Conservation (phyloP, 1,140 invertebrate species). For the Cyrtorhinus lividipennis region DNA sequence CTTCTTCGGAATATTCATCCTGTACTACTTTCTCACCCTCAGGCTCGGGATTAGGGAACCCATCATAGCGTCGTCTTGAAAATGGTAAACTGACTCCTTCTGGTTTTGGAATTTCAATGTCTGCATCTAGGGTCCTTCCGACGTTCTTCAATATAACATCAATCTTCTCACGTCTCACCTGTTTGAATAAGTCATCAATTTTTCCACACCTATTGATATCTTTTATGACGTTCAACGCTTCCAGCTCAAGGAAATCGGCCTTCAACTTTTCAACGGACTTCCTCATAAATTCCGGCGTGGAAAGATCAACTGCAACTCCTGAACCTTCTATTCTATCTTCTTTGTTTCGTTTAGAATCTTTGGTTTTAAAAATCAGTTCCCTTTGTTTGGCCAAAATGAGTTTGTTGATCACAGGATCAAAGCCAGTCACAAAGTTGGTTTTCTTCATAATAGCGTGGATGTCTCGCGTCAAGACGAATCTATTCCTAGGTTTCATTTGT, state of each 20-base stretch:
- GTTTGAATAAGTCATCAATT: not conserved
- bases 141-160: not conserved
- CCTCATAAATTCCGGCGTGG: not conserved
- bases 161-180: not conserved
- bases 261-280: not conserved
- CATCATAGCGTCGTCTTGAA: not conserved
- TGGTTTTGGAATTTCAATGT: not conserved
- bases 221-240: not conserved
- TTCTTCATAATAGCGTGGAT: not conserved
- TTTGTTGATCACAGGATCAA: not conserved
- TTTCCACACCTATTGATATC: not conserved
- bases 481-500: not conserved
- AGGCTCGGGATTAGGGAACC: not conserved
- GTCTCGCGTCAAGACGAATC: not conserved
- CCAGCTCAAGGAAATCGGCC: not conserved
- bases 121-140: not conserved
- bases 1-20: not conserved
- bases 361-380: not conserved
- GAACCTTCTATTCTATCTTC: not conserved
- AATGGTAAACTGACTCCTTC: not conserved
- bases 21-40: not conserved
- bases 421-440: not conserved
- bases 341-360: not conserved
- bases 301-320: not conserved
- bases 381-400: not conserved